A percentile compares a stretch with the other conserved stretches of the same genome.
Conservation (phyloP, 37 sponge, comb jelly and placozoan genomes). For the Halisarca cf. caerulea region DNA sequence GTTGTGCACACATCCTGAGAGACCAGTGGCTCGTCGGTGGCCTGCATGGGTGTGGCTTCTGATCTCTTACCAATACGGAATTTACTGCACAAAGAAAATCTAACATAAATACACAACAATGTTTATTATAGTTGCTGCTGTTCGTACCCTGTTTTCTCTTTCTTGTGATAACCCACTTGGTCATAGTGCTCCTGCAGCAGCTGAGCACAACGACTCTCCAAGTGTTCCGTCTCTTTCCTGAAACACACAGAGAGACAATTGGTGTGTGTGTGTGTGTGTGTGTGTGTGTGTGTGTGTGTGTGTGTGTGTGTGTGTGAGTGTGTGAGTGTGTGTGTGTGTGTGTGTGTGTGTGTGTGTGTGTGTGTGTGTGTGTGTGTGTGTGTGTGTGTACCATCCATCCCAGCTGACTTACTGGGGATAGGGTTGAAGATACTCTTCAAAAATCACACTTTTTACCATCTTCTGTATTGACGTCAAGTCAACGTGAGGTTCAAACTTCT, state of each 20-base stretch:
- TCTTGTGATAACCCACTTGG: constrained; percentile 39
- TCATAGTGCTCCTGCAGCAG: constrained; percentile 39
- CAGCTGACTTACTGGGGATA: constrained; percentile 58
- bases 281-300: background rate
- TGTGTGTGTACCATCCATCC: too few species aligned
- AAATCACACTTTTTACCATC: constrained; percentile 41
- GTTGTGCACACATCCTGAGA: constrained; percentile 80
- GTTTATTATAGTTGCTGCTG: too few species aligned
- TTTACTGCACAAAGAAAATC: too few species aligned
- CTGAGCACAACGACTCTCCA: constrained; percentile 20
- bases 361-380: background rate
- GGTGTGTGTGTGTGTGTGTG: too few species aligned
- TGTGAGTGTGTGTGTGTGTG: too few species aligned
- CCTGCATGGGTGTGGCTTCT: background rate
- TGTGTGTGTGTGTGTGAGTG: too few species aligned
- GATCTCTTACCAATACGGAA: too few species aligned
- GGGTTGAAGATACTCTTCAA: constrained; percentile 51
- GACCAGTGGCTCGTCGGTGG: constrained; percentile 56
- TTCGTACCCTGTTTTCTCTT: constrained; percentile 31
- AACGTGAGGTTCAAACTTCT: constrained; percentile 38
- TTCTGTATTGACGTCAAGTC: constrained; percentile 56
- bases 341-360: background rate
- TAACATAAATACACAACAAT: too few species aligned
- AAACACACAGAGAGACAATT: background rate
- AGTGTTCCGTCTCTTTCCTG: constrained; percentile 55